Base-by-base conservation (phyloP, 2,888 invertebrate genomes). In the Carcina quercana region DNA sequence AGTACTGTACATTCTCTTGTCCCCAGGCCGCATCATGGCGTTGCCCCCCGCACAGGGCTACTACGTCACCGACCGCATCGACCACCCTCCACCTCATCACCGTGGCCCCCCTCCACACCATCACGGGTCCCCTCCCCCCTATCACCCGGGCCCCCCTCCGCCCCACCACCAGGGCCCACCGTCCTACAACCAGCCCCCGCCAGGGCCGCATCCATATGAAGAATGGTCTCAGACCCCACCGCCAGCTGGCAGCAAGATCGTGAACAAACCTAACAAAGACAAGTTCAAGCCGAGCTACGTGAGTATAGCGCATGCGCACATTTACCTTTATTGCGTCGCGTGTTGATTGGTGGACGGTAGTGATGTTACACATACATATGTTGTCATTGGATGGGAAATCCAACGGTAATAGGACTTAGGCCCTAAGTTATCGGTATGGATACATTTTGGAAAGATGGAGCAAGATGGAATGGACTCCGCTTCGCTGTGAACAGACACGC, bases 201-300 rank as follows among this genome's bases (percentile, higher is more conserved):
- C n/a, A 15, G n/a, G 14, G 13, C 26, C 26, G 5, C 13, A 12
- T 4, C 3, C 8, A 5, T 5, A 11, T 6, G 25, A 4, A 12
- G 7, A 5, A 14, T 2, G 8, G 3, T 11, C 11, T 2, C 28
- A 28, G n/a, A 13, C 13, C 13, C 3, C 8, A 3, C 35, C 28
- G 20, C 33, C 13, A 13, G 60, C 69, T 1, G 59, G 51, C 2
- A 54, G 76, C 15, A 85, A 85, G 56, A 79, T 85, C 11, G 70
- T 85, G 29, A 85, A 85, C 50, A 47, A 74, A 25, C 84, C 84
- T 1, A 66, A 80, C 35, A 74, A 73, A 47, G 76, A 82, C 37
- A 68, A 71, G 37, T 74, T 74, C 34, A 74, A 70, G 25, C 82
- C 80, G 0, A 59, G 70, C 22, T 15, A 28, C 6, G 28, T 29